These are phyloP conservation scores for Silurus aristotelis DNA, from an alignment of 2,797 vertebrate species.

Conservation along the genomic window DNA sequence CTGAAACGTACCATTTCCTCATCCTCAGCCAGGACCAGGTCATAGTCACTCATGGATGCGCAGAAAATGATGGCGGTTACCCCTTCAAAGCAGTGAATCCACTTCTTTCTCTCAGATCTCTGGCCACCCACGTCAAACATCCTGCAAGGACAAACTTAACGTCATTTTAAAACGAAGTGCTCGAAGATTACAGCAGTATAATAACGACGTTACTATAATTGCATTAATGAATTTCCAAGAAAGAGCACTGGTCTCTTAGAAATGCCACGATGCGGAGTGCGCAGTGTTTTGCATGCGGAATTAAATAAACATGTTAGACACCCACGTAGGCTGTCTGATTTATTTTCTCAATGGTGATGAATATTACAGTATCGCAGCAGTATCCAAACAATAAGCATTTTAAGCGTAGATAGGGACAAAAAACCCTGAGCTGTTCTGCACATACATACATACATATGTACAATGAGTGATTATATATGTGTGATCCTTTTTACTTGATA, in stretches of 20 bases:
- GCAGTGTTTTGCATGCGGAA: neutral
- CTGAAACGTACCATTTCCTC: constrained; percentile 88
- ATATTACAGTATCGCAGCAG: neutral
- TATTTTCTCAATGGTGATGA: neutral
- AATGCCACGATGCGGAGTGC: neutral
- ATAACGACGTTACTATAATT: neutral
- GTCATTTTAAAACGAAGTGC: neutral
- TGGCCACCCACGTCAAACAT: constrained; percentile 99
- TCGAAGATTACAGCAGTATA: neutral
- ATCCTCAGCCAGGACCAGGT: constrained; percentile 95
- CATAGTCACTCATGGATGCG: constrained; percentile 96
- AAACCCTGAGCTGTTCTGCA: neutral
- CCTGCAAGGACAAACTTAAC: constrained; percentile 65
- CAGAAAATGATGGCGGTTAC: constrained; percentile 99
- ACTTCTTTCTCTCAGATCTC: constrained; percentile 97
- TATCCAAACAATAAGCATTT: neutral
- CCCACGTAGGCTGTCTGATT: neutral
- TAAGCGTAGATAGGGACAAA: neutral
- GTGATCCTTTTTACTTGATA: neutral
- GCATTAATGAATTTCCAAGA: neutral
- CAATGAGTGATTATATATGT: neutral
- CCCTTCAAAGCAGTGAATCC: constrained; percentile 99
- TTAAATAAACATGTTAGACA: constrained; percentile 15
- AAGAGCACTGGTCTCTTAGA: neutral
- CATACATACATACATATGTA: neutral